Base-by-base conservation (phyloP, 23 tunicate species). In the Styela clava region DNA sequence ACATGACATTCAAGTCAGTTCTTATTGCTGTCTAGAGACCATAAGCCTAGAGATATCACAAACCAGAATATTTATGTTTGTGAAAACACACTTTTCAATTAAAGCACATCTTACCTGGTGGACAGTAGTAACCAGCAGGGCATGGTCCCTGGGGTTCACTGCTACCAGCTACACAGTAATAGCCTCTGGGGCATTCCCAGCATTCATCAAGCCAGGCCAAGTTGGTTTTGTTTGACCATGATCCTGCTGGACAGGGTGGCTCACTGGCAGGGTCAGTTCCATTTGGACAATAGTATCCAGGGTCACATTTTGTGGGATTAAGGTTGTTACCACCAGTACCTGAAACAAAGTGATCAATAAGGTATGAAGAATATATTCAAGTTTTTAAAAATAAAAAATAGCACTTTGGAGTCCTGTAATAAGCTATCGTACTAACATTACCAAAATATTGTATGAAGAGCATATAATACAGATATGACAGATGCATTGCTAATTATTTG, bases 51-150 rank as follows among this genome's bases (percentile, higher is more conserved):
- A n/a, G n/a, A n/a, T n/a, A n/a, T n/a, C n/a, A n/a, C n/a, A n/a
- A n/a, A n/a, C n/a, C n/a, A n/a, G n/a, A n/a, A n/a, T n/a, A n/a
- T n/a, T n/a, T n/a, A n/a, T n/a, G n/a, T n/a, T n/a, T n/a, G n/a
- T n/a, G n/a, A n/a, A n/a, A n/a, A n/a, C n/a, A n/a, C n/a, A n/a
- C n/a, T n/a, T n/a, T n/a, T n/a, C n/a, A n/a, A n/a, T n/a, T n/a
- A n/a, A n/a, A n/a, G n/a, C n/a, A n/a, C n/a, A n/a, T n/a, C n/a
- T 44, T 68, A 89, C 99, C 99, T 73, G 92, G 69, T 34, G 99
- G 99, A 83, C 99, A 95, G 79, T 74, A 95, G 84, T 95, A 89
- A 1, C 99, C 99, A 22, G 92, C 86, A 26, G 95, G 99, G 37
- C 99, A 95, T 3, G 85, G 84, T 9, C 85, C 89, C 31, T 86